These are phyloP conservation scores for Odontesthes bonariensis DNA, from an alignment of 2,113 vertebrate genomes.

Conservation along the genomic window DNA sequence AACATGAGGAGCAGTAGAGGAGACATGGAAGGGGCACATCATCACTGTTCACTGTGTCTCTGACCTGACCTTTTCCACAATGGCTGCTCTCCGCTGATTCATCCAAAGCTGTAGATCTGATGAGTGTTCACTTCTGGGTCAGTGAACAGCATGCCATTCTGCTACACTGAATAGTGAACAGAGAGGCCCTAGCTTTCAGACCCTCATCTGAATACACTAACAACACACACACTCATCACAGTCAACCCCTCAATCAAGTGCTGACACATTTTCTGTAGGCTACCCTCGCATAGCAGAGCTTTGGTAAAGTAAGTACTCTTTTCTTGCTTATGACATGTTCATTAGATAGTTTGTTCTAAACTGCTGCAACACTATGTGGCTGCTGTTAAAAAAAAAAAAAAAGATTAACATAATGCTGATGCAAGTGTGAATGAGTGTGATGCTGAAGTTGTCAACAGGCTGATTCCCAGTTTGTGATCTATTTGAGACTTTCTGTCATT, in stretches of 20 bases:
- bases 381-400: neutral
- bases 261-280: slow-evolving; percentile 38
- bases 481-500: slow-evolving; percentile 1
- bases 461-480: slow-evolving; percentile 20
- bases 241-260: slow-evolving; percentile 39
- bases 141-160: slow-evolving; percentile 67
- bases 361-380: neutral
- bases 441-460: slow-evolving; percentile 4
- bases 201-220: slow-evolving; percentile 36
- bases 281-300: slow-evolving; percentile 36
- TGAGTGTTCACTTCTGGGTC: slow-evolving; percentile 84
- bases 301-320: slow-evolving; percentile 60
- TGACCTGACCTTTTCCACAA: slow-evolving; percentile 57
- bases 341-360: neutral
- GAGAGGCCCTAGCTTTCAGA: slow-evolving; percentile 48
- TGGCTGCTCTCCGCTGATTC: slow-evolving; percentile 71
- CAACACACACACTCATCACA: slow-evolving; percentile 34
- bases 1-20: slow-evolving; percentile 5
- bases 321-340: slow-evolving; percentile 9
- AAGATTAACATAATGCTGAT: neutral
- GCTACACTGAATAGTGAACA: slow-evolving; percentile 64
- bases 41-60: slow-evolving; percentile 44
- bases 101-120: slow-evolving; percentile 79
- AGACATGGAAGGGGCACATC: slow-evolving; percentile 25
- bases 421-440: neutral